phyloP scores from a whole-genome alignment of 1,140 invertebrate species.

The Piezodorus guildinii region DNA sequence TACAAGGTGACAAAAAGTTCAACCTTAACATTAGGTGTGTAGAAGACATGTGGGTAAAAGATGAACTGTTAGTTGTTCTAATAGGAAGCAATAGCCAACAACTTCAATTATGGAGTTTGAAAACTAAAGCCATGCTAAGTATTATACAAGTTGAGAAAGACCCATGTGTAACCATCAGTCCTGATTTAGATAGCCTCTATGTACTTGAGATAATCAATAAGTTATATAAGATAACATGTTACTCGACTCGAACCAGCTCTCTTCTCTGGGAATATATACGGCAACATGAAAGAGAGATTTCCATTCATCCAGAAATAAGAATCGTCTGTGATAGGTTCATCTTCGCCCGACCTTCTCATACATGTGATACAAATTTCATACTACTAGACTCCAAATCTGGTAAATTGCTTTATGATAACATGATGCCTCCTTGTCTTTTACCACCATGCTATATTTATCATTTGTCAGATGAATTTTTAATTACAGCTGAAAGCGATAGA shows the following conservation, averaged over 20 bases:
- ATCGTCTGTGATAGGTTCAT: background rate
- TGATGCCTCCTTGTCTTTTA: background rate
- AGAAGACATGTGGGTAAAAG: background rate
- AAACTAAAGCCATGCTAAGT: background rate
- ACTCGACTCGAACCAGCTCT: background rate
- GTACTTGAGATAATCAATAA: background rate
- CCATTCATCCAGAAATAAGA: background rate
- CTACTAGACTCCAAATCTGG: background rate
- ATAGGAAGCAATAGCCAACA: background rate
- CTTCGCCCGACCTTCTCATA: conserved; percentile 3
- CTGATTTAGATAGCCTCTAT: background rate
- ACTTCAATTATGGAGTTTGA: background rate
- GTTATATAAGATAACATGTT: background rate
- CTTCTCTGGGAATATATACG: background rate
- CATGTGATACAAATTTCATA: background rate
- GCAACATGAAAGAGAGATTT: background rate
- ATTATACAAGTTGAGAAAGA: background rate
- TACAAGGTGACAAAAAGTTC: background rate
- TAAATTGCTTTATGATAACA: background rate
- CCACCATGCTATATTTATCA: conserved; percentile 9
- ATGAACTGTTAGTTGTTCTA: background rate
- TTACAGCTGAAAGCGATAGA: background rate
- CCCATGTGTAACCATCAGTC: background rate
- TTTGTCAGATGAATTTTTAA: conserved; percentile 1
- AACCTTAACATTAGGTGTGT: background rate